A percentile compares a stretch with the other conserved stretches of the same genome.
Evolutionary conservation across 2,113 vertebrate species (phyloP).

Genomic region (Malaclemys terrapin): DNA sequence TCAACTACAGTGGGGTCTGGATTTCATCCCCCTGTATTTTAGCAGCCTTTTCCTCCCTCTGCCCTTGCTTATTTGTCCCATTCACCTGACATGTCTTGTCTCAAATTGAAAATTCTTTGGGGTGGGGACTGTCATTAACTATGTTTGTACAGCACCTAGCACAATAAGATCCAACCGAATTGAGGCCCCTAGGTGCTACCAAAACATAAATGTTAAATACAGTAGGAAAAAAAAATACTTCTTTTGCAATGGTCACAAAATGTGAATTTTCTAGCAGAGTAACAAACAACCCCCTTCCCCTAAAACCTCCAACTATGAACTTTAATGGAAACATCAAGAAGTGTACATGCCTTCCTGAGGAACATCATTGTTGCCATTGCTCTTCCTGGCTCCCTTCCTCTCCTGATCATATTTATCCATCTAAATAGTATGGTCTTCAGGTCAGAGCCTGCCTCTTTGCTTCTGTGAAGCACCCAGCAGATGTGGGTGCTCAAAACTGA

Average conservation of each 20-base stretch:
- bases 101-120: fast-evolving
- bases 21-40: background rate
- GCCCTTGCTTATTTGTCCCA: background rate
- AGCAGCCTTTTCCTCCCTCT: background rate
- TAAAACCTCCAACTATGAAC: background rate
- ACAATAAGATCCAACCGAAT: background rate
- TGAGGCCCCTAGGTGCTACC: background rate
- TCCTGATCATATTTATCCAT: conserved; percentile 43
- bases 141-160: background rate
- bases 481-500: conserved; percentile 20
- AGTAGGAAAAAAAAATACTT: background rate
- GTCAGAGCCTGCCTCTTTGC: background rate
- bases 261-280: background rate
- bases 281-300: background rate
- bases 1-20: fast-evolving
- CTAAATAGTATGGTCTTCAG: background rate
- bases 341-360: background rate
- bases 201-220: background rate
- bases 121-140: fast-evolving
- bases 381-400: background rate
- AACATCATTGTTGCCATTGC: background rate
- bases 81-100: background rate
- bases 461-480: conserved; percentile 48
- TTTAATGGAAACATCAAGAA: background rate
- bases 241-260: background rate